Evolutionary conservation across 2,888 invertebrate species (phyloP).

Genomic region (Callyntrura sp.): DNA sequence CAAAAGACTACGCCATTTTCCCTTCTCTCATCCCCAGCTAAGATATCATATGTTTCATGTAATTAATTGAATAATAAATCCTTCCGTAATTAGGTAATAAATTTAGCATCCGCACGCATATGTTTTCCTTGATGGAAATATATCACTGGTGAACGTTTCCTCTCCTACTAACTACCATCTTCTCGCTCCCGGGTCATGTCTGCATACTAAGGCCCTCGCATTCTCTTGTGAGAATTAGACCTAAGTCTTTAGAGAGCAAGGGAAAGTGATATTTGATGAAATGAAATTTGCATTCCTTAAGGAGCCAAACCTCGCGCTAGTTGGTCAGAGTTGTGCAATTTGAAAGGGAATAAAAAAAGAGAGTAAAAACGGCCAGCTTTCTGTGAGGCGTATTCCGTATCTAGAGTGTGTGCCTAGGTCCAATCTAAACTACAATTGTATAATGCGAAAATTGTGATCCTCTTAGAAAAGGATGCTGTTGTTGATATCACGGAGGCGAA

Average conservation of each 20-base stretch:
- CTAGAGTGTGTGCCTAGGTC: neutral
- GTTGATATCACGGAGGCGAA: neutral
- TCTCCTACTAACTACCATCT: neutral
- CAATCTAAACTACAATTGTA: neutral
- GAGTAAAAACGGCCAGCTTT: neutral
- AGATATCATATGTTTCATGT: conserved; percentile 61
- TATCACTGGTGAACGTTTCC: neutral
- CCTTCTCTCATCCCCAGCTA: conserved; percentile 21
- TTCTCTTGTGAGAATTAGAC: neutral
- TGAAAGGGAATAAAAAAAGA: neutral
- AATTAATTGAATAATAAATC: conserved; percentile 78
- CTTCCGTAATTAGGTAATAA: conserved; percentile 76
- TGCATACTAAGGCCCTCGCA: neutral
- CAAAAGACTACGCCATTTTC: conserved; percentile 9
- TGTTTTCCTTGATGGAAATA: conserved; percentile 21
- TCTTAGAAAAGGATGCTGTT: neutral
- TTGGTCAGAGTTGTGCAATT: neutral
- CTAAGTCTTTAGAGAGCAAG: conserved; percentile 25
- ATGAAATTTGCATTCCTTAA: conserved; percentile 72
- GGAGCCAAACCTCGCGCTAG: neutral
- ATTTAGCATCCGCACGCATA: conserved; percentile 48
- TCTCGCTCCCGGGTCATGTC: neutral
- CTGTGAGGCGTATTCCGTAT: neutral
- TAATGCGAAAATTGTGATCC: conserved; percentile 38
- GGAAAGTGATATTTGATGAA: conserved; percentile 55